Conservation (phyloP, 2,113 vertebrate genomes). For the Boulengeromyrus knoepffleri region DNA sequence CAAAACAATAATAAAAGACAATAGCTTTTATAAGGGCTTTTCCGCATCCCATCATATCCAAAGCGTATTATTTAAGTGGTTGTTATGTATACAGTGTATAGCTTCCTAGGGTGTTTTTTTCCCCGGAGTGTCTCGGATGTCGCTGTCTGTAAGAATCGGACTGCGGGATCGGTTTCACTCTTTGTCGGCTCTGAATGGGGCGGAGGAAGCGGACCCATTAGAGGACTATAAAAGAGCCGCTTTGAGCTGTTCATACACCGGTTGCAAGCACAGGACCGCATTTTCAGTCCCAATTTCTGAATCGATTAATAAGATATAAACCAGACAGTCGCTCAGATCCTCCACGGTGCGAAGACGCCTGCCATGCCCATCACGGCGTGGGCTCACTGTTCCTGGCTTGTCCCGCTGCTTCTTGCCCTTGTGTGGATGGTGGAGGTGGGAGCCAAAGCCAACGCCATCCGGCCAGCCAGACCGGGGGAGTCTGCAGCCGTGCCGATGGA, state of each 20-base stretch:
- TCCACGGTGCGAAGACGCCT: background rate
- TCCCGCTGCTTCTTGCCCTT: slow-evolving; percentile 73
- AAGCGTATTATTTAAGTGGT: background rate
- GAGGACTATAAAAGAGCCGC: slow-evolving; percentile 65
- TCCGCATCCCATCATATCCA: background rate
- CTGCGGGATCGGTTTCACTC: slow-evolving; percentile 53
- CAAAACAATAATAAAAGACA: background rate
- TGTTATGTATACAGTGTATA: slow-evolving; percentile 25
- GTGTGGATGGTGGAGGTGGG: slow-evolving; percentile 73
- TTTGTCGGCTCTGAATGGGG: slow-evolving; percentile 62
- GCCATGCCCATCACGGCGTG: slow-evolving; percentile 67
- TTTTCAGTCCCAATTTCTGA: background rate
- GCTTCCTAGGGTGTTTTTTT: slow-evolving; percentile 49
- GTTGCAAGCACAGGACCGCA: slow-evolving; percentile 38
- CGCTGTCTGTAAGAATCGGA: slow-evolving; percentile 37
- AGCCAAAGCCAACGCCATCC: slow-evolving; percentile 89
- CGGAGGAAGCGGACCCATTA: slow-evolving; percentile 62
- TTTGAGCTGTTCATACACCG: slow-evolving; percentile 54
- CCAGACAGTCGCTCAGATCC: background rate
- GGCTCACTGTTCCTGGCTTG: slow-evolving; percentile 68
- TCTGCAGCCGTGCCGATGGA: slow-evolving; percentile 69
- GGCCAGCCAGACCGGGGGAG: slow-evolving; percentile 69
- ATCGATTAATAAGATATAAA: background rate
- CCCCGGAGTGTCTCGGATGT: slow-evolving; percentile 45
- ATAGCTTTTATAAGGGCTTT: background rate